Evolutionary conservation across 2,113 vertebrate species (phyloP), one percentile per base, ranked within the genome.

Genomic region (Cyprinodon tularosa): DNA sequence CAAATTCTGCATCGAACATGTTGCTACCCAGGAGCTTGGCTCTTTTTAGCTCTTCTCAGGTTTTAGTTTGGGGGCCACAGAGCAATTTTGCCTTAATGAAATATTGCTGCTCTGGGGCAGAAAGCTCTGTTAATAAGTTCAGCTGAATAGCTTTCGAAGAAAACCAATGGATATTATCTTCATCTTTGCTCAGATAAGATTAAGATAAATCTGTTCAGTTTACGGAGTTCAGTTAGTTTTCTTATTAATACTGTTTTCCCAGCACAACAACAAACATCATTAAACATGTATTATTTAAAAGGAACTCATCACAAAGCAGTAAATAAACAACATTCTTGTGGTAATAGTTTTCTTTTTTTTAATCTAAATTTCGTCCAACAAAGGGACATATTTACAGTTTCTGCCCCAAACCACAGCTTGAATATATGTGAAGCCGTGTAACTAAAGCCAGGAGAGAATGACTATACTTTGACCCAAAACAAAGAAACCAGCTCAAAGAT

Each of bases 391-490:
- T 61, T 53, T 53, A 36, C 59, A 17, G 37, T 50, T 50, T 60
- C 7, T 66, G 48, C 53, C 11, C 4, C 4, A 5, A 47, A 37
- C 22, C 64, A 22, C 59, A 47, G 9, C 64, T 20, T 12, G 14
- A 50, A 29, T 37, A 47, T 40, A 22, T 29, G 68, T 67, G 59
- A 68, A 72, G 67, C 61, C 20, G 22, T 38, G 3, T 10, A 42
- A 29, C 17, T 12, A 48, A 48, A 45, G 12, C 17, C 60, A 63
- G 3, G 3, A 60, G 38, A 83, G 29, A 59, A 65, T 62, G 62
- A 12, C 29, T 29, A n/a, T 65, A 12, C 68, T 20, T 57, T 69
- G 66, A 74, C 20, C 74, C 37, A 69, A 57, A 37, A 59, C 40
- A 62, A 63, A 80, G 12, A 45, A 62, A 39, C 10, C 29, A 50